These are phyloP conservation scores for Orius laevigatus DNA, from an alignment of 1,140 invertebrate species.

Conservation along the genomic window DNA sequence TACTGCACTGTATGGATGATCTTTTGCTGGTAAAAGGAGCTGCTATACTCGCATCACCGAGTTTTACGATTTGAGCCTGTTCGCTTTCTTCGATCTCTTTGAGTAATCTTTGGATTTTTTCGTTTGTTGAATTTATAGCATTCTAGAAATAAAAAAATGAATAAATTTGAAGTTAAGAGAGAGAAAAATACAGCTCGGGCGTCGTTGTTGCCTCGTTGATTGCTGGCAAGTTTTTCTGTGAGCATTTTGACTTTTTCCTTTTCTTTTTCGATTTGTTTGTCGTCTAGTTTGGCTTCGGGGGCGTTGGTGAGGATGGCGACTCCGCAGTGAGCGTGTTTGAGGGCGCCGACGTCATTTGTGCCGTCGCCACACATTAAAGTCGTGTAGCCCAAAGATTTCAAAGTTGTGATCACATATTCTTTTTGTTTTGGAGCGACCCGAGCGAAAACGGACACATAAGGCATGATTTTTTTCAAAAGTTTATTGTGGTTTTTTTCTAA, in stretches of 20 bases:
- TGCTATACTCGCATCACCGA: constrained; percentile 97
- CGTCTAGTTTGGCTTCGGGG: constrained; percentile 39
- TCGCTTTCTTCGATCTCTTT: constrained; percentile 89
- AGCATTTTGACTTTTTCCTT: constrained; percentile 24
- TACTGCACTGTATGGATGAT: constrained; percentile 92
- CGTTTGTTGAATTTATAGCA: constrained; percentile 16
- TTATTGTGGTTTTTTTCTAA: constrained; percentile 44
- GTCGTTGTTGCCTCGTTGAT: constrained; percentile 12
- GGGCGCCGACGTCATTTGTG: constrained; percentile 99
- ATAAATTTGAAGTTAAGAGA: constrained; percentile 1
- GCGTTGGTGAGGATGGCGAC: constrained; percentile 80
- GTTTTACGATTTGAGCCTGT: constrained; percentile 69
- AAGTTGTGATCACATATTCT: constrained; percentile 79
- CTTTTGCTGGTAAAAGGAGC: constrained; percentile 97
- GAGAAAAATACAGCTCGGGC: constrained; percentile 15
- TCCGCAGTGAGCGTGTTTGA: constrained; percentile 96
- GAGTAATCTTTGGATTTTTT: constrained; percentile 54
- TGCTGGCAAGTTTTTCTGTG: constrained; percentile 13
- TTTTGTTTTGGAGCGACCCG: constrained; percentile 93
- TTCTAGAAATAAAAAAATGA: constrained; percentile 9
- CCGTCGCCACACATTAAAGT: constrained; percentile 99
- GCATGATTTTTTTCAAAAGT: constrained; percentile 58
- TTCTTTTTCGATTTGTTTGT: constrained; percentile 26
- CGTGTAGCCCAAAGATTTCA: constrained; percentile 74
- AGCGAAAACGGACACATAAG: constrained; percentile 78